Evolutionary conservation across 1,140 invertebrate genomes (phyloP).

Genomic region (Achatina immaculata): DNA sequence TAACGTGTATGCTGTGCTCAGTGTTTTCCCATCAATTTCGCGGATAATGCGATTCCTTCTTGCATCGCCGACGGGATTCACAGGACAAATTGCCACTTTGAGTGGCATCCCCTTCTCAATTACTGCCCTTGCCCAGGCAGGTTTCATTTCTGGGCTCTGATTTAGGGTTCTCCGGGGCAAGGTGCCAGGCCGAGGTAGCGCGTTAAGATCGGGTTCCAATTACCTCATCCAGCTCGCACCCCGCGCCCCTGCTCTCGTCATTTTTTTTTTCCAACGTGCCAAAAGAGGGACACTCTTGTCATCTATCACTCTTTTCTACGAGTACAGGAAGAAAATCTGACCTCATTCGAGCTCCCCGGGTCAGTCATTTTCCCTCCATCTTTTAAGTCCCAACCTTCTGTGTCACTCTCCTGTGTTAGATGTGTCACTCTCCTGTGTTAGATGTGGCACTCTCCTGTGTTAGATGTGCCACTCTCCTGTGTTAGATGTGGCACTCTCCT

Average conservation of each 20-base stretch:
- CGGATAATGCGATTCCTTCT: slow-evolving; percentile 26
- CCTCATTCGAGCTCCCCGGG: not conserved
- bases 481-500: no score
- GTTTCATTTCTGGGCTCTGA: slow-evolving; percentile 33
- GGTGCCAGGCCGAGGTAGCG: not conserved
- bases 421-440: no score
- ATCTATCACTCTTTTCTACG: not conserved
- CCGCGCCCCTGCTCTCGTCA: not conserved
- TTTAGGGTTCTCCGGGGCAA: slow-evolving; percentile 28
- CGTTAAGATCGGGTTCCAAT: slow-evolving; percentile 13
- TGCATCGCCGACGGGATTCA: slow-evolving; percentile 9
- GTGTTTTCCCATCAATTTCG: slow-evolving; percentile 38
- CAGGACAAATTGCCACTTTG: slow-evolving; percentile 36
- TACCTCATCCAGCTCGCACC: no score
- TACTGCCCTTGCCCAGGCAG: slow-evolving; percentile 29
- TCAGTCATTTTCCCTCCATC: not conserved
- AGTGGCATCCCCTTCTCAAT: slow-evolving; percentile 37
- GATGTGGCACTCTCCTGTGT: no score
- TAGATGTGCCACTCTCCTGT: no score
- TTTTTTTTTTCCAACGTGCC: not conserved
- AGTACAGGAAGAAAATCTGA: not conserved
- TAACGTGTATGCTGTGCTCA: slow-evolving; percentile 11
- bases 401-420: no score
- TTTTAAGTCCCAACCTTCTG: no score
- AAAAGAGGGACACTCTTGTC: not conserved